Percentiles rank a stretch among this genome's conserved stretches.
These are phyloP conservation scores for Stigmatopora nigra DNA, from an alignment of 2,113 vertebrate genomes.

Conservation along the genomic window DNA sequence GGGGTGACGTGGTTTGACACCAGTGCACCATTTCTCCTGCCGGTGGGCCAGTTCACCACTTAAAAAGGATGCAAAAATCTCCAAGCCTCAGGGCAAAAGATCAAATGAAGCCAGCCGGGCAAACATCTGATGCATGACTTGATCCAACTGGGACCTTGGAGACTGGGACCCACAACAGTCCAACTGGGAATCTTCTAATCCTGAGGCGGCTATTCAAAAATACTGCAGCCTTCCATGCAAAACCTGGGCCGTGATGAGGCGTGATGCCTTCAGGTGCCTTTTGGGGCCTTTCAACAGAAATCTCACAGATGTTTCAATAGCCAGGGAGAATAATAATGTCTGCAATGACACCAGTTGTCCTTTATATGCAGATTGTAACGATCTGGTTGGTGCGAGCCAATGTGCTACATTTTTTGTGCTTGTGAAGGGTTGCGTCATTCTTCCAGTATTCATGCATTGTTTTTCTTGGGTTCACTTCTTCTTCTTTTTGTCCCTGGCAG, in stretches of 20 bases:
- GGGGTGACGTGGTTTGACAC: slow-evolving; percentile 23
- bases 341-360: slow-evolving; percentile 5
- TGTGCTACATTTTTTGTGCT: background rate
- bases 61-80: slow-evolving; percentile 13
- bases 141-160: slow-evolving; percentile 28
- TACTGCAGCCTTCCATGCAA: slow-evolving; percentile 17
- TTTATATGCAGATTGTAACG: slow-evolving; percentile 15
- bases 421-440: background rate
- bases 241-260: slow-evolving; percentile 12
- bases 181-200: slow-evolving; percentile 27
- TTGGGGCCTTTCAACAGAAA: background rate
- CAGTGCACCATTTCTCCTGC: slow-evolving; percentile 17
- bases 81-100: background rate
- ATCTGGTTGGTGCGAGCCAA: slow-evolving; percentile 12
- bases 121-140: slow-evolving; percentile 47
- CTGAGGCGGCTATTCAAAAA: slow-evolving; percentile 33
- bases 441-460: background rate
- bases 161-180: slow-evolving; percentile 23
- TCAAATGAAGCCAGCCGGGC: slow-evolving; percentile 24
- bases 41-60: slow-evolving; percentile 24
- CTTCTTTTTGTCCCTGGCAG: slow-evolving; percentile 11
- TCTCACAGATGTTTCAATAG: slow-evolving; percentile 32
- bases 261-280: slow-evolving; percentile 22
- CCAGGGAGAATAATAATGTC: slow-evolving; percentile 13
- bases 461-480: background rate